phyloP scores from a whole-genome alignment of 2,888 invertebrate species.

The Pogonocherus hispidulus region DNA sequence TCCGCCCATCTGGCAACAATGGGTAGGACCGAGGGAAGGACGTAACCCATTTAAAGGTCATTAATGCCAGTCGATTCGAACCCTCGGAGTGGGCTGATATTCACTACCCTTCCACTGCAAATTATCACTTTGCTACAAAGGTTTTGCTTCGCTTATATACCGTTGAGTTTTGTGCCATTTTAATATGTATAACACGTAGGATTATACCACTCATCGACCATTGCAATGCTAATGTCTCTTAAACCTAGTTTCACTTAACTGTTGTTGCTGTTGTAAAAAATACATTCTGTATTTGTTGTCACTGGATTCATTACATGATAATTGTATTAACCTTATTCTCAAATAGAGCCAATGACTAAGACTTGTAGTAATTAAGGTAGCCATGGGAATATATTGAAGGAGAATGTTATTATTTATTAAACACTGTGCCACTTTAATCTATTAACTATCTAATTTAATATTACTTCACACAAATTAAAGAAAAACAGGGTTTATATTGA shows the following conservation, averaged over 20 bases:
- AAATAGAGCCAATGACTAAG: conserved; percentile 21
- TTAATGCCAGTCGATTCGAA: neutral
- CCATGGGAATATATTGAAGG: neutral
- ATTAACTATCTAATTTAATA: too few relatives aligned
- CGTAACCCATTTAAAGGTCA: neutral
- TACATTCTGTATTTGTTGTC: conserved; percentile 30
- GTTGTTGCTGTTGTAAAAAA: conserved; percentile 39
- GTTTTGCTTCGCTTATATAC: conserved; percentile 23
- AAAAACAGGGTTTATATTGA: too few relatives aligned
- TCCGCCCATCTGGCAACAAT: too few relatives aligned
- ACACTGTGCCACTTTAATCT: too few relatives aligned
- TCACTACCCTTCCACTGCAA: neutral
- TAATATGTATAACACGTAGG: conserved; percentile 43
- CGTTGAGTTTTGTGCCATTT: conserved; percentile 38
- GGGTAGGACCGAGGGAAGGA: too few relatives aligned
- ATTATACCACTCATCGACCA: conserved; percentile 42
- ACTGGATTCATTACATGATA: conserved; percentile 34
- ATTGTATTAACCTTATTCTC: conserved; percentile 39
- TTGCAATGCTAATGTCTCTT: conserved; percentile 41
- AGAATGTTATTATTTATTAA: neutral
- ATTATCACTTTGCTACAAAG: neutral
- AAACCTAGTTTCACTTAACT: conserved; percentile 47
- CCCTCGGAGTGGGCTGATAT: neutral
- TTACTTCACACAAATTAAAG: too few relatives aligned
- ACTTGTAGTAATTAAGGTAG: conserved; percentile 12